These are phyloP conservation scores for Micromesistius poutassou DNA, from an alignment of 2,797 vertebrate genomes.

Conservation along the genomic window DNA sequence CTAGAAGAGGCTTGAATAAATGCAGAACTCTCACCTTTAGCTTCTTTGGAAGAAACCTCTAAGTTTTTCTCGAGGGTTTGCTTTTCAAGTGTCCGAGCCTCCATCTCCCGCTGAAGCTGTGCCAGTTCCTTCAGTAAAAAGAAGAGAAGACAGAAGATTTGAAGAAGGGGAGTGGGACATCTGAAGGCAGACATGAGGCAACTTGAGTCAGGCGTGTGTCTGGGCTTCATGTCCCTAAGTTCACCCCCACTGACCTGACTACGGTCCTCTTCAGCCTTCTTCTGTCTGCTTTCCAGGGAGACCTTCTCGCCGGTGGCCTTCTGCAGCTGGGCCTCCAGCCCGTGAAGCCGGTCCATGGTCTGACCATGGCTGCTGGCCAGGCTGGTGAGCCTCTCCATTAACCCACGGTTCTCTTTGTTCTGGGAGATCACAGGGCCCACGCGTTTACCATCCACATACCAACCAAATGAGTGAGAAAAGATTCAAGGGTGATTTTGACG, in stretches of 20 bases:
- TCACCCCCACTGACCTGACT: conserved; percentile 72
- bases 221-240: neutral
- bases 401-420: conserved; percentile 87
- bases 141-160: conserved; percentile 5
- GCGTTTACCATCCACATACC: neutral
- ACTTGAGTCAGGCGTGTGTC: neutral
- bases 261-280: conserved; percentile 72
- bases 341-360: conserved; percentile 78
- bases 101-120: conserved; percentile 74
- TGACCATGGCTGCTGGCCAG: conserved; percentile 77
- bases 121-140: conserved; percentile 47
- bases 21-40: conserved; percentile 74
- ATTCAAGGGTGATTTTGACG: neutral
- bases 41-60: conserved; percentile 72
- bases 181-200: neutral
- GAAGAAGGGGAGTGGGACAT: neutral
- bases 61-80: conserved; percentile 74
- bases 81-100: conserved; percentile 76
- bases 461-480: neutral
- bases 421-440: conserved; percentile 41
- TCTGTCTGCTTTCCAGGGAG: conserved; percentile 75
- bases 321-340: conserved; percentile 79
- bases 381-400: conserved; percentile 85
- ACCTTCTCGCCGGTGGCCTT: conserved; percentile 73
- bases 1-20: neutral